phyloP scores from a whole-genome alignment of 1,140 invertebrate genomes.

The Eupeodes corollae region DNA sequence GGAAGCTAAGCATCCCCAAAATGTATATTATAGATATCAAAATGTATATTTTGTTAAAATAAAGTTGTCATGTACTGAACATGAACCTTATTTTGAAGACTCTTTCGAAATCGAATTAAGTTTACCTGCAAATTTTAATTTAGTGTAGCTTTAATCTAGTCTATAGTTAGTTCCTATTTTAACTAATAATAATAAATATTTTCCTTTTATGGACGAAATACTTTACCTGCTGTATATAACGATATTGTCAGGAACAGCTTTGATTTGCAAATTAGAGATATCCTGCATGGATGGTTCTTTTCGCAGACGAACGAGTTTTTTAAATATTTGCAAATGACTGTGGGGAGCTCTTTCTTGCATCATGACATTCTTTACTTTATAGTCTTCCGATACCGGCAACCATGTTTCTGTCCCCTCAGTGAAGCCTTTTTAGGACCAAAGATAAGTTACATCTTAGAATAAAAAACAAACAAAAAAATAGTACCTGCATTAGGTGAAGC shows the following conservation, averaged over 20 bases:
- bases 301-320: constrained; percentile 16
- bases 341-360: constrained; percentile 8
- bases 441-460: background rate
- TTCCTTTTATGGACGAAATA: too few species aligned
- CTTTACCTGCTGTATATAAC: constrained; percentile 6
- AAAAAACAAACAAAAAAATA: constrained; percentile 7
- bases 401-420: constrained; percentile 46
- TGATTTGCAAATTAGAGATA: constrained; percentile 8
- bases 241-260: constrained; percentile 12
- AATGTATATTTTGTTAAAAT: too few species aligned
- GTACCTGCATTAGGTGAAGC: constrained; percentile 22
- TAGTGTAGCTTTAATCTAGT: too few species aligned
- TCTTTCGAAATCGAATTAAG: too few species aligned
- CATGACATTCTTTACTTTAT: constrained; percentile 42
- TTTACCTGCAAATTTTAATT: too few species aligned
- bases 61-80: too few species aligned
- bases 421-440: constrained; percentile 36
- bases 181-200: too few species aligned
- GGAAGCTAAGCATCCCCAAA: too few species aligned
- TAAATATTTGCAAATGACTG: constrained; percentile 33
- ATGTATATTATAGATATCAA: too few species aligned
- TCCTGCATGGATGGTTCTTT: constrained; percentile 17
- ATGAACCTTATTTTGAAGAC: too few species aligned
- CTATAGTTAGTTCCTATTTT: too few species aligned
- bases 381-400: constrained; percentile 53